phyloP scores from a whole-genome alignment of 2,797 vertebrate genomes.

The Pitangus sulphuratus region DNA sequence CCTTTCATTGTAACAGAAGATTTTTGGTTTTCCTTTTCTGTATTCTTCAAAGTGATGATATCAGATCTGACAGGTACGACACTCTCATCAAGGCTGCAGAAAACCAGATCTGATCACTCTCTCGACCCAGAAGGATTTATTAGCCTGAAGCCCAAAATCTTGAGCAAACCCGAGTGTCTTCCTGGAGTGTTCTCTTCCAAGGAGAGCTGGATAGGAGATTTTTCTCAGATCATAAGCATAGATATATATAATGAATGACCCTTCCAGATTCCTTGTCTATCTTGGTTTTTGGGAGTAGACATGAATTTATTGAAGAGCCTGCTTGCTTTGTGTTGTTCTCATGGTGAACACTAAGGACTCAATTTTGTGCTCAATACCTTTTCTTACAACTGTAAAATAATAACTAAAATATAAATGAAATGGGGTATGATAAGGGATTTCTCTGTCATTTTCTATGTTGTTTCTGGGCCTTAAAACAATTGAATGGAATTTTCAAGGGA shows the following conservation, averaged over 20 bases:
- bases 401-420: not conserved
- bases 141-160: not conserved
- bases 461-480: not conserved
- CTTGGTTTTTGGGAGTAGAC: not conserved
- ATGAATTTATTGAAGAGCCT: not conserved
- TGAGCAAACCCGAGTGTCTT: not conserved
- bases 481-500: not conserved
- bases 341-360: not conserved
- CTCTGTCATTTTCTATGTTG: not conserved
- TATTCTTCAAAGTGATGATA: not conserved
- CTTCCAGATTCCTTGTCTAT: not conserved
- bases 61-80: not conserved
- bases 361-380: not conserved
- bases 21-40: not conserved
- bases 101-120: not conserved
- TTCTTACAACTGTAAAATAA: not conserved
- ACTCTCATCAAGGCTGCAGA: not conserved
- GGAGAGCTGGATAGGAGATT: not conserved
- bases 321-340: not conserved
- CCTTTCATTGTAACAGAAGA: not conserved
- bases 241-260: not conserved
- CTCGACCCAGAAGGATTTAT: not conserved
- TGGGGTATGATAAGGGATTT: not conserved
- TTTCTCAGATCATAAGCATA: not conserved
- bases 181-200: not conserved